Evolutionary conservation across 2,888 invertebrate genomes (phyloP).

Genomic region (Byasa hedistus): DNA sequence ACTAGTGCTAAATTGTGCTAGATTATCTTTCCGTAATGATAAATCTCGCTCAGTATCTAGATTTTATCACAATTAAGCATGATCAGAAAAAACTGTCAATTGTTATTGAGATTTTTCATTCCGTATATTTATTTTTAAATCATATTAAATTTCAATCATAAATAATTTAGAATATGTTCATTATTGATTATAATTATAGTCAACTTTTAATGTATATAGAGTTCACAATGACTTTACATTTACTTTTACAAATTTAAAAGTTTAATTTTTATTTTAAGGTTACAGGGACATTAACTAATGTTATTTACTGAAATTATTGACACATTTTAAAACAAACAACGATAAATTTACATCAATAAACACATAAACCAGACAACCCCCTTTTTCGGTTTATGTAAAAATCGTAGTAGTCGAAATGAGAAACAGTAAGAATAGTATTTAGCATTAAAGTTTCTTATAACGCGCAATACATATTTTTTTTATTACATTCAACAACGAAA

Average conservation of each 20-base stretch:
- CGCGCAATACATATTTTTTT: conserved; percentile 57
- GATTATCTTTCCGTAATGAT: conserved; percentile 29
- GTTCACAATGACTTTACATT: conserved; percentile 33
- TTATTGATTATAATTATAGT: not conserved
- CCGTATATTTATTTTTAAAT: conserved; percentile 35
- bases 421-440: conserved; percentile 59
- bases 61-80: conserved; percentile 20
- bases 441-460: conserved; percentile 60
- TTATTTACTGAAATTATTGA: conserved; percentile 55
- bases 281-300: conserved; percentile 46
- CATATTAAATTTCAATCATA: conserved; percentile 2
- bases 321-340: conserved; percentile 66
- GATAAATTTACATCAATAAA: conserved; percentile 63
- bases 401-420: conserved; percentile 47
- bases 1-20: conserved; percentile 56
- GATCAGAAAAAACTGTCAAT: conserved; percentile 16
- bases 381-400: conserved; percentile 26
- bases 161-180: conserved; percentile 1
- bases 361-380: conserved; percentile 44
- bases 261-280: conserved; percentile 50
- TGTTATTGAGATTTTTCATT: conserved; percentile 31
- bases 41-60: conserved; percentile 5
- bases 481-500: conserved; percentile 74
- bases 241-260: conserved; percentile 39
- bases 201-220: conserved; percentile 12